A percentile compares a stretch with the other conserved stretches of the same genome.
phyloP scores from a whole-genome alignment of 2,888 invertebrate species.

The Caenorhabditis sinica region DNA sequence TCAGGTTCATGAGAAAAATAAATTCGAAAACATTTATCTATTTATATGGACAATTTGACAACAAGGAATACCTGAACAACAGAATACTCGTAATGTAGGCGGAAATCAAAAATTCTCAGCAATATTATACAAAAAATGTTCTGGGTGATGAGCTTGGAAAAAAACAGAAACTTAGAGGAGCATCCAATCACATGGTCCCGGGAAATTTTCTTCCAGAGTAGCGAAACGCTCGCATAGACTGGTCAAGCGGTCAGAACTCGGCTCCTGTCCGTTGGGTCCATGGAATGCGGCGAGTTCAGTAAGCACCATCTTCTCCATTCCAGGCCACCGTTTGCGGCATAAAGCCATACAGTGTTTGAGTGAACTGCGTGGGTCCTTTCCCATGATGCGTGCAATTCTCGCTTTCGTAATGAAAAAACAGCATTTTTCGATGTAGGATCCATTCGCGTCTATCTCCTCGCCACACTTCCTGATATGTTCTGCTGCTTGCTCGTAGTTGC shows the following conservation, averaged over 20 bases:
- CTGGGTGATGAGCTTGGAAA: neutral
- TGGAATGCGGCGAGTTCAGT: constrained; percentile 25
- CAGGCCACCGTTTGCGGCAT: constrained; percentile 28
- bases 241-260: too few species aligned
- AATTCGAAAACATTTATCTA: neutral
- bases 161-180: constrained; percentile 11
- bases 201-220: constrained; percentile 17
- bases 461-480: neutral
- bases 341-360: neutral
- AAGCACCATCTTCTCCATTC: constrained; percentile 56
- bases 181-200: constrained; percentile 37
- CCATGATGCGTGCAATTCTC: neutral
- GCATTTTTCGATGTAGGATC: neutral
- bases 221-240: constrained; percentile 10
- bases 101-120: neutral
- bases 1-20: too few species aligned
- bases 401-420: constrained; percentile 6
- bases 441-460: neutral
- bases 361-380: constrained; percentile 8
- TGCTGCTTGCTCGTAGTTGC: neutral
- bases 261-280: neutral
- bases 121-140: neutral
- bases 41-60: neutral
- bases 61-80: too few species aligned
- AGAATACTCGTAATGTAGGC: neutral